Base-by-base conservation (phyloP, 2,797 vertebrate species). In the Scarus forsteni region DNA sequence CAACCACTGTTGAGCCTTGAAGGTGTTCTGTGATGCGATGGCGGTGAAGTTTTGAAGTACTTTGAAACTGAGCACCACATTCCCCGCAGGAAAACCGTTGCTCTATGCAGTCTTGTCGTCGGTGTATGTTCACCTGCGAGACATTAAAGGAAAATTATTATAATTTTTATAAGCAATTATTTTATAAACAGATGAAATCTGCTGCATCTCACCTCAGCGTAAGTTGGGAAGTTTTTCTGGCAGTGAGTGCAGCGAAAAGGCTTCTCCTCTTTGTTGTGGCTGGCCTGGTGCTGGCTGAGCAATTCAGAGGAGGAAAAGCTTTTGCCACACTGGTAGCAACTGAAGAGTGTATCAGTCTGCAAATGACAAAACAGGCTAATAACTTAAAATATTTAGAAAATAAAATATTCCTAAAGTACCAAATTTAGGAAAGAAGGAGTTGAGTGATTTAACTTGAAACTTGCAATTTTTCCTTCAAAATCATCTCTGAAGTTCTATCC, bases 251-350 rank as follows among this genome's bases (percentile, higher is more conserved):
- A 95, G 72, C 75, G 66, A 71, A 95, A 94, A 44, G 94, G 91
- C 74, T 94, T 94, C 78, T 95, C 94, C 50, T 93, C 90, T 44
- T 77, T 91, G 43, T 81, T 84, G 13, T 96, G 96, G 50, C 89
- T 83, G 3, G 84, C 85, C 86, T 95, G 95, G 75, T 96, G 95
- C 72, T 92, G 69, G 14, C 89, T 94, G 39, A 96, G 93, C 74
- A 92, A 91, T 35, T 93, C 92, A 10, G 96, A 95, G n/a, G 89
- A 93, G 2, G 87, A 80, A 77, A 95, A 97, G 64, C 83, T 88
- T 64, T 90, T 89, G 50, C 93, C 91, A 60, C 96, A 96, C 73
- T 93, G 94, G 57, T 95, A 96, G 79, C 96, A 96, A 60, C 93
- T 92, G 84, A 96, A 96, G 38, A 95, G 83, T 6, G 91, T 94